Percentiles rank a stretch among this genome's conserved stretches.
Conservation (phyloP, 2,888 invertebrate species). For the Tipula lateralis region DNA sequence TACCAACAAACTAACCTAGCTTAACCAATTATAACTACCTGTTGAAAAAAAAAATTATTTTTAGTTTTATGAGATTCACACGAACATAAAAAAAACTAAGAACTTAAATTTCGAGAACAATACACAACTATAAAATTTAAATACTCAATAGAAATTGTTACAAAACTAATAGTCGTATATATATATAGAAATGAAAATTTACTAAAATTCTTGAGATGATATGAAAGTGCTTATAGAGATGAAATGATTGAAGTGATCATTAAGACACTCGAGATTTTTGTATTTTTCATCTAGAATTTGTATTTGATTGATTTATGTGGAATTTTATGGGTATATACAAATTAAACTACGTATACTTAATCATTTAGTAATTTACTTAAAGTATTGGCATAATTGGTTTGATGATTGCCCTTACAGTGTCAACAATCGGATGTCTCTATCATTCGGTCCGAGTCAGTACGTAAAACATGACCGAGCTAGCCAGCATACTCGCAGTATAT, state of each 20-base stretch:
- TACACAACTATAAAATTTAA: neutral
- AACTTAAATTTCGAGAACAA: neutral
- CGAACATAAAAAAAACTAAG: neutral
- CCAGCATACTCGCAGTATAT: no score
- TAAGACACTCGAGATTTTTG: neutral
- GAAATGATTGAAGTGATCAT: neutral
- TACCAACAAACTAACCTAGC: neutral
- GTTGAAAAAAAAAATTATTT: neutral
- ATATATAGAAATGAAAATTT: neutral
- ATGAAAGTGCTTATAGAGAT: neutral
- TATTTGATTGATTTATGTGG: neutral
- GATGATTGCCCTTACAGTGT: no score
- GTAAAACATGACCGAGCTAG: no score
- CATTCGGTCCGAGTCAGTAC: no score
- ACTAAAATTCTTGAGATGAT: no score
- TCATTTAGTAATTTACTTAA: neutral
- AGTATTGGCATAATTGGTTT: neutral
- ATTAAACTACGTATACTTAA: neutral
- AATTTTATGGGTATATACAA: neutral
- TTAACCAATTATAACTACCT: slow-evolving; percentile 1
- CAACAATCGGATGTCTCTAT: no score
- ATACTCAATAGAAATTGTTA: neutral
- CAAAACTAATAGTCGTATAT: no score
- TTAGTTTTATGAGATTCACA: neutral
- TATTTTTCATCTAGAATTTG: neutral